Conservation (phyloP, 2,888 invertebrate genomes). For the Drosophila seclusa region DNA sequence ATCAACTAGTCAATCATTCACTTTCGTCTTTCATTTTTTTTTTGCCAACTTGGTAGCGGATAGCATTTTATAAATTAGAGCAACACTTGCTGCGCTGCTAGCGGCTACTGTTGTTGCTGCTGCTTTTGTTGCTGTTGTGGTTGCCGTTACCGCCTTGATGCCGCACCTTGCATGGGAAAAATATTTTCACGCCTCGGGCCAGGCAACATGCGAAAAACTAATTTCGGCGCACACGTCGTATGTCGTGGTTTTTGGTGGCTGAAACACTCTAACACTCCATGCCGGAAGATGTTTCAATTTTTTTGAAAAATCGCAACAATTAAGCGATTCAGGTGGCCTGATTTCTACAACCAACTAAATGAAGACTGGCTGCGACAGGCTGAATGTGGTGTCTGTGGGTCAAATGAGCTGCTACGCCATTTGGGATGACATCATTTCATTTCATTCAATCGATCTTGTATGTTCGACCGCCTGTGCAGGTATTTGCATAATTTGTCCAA, state of each 20-base stretch:
- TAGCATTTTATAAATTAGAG: constrained; percentile 79
- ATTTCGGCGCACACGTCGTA: constrained; percentile 78
- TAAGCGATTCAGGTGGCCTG: constrained; percentile 76
- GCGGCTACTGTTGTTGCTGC: constrained; percentile 21
- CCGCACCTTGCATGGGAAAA: constrained; percentile 79
- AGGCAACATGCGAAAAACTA: constrained; percentile 77
- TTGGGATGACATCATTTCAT: constrained; percentile 64
- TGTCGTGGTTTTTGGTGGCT: constrained; percentile 53
- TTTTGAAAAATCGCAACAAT: constrained; percentile 75
- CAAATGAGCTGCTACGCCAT: constrained; percentile 32
- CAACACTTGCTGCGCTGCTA: constrained; percentile 73
- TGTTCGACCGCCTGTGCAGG: constrained; percentile 20
- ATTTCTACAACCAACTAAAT: constrained; percentile 53
- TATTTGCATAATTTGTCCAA: constrained; percentile 76
- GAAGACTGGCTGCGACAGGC: neutral
- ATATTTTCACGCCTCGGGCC: constrained; percentile 76
- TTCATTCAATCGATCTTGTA: constrained; percentile 17
- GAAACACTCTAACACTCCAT: constrained; percentile 23
- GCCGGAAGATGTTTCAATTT: constrained; percentile 78
- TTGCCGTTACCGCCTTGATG: constrained; percentile 39
- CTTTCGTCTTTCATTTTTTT: constrained; percentile 27
- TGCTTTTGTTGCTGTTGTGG: constrained; percentile 30
- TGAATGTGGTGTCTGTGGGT: constrained; percentile 10
- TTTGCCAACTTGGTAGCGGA: constrained; percentile 66
- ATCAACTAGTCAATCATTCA: constrained; percentile 28